A percentile compares a stretch with the other conserved stretches of the same genome.
phyloP scores from a whole-genome alignment of 2,797 vertebrate species.

The Ceyx erithaca region DNA sequence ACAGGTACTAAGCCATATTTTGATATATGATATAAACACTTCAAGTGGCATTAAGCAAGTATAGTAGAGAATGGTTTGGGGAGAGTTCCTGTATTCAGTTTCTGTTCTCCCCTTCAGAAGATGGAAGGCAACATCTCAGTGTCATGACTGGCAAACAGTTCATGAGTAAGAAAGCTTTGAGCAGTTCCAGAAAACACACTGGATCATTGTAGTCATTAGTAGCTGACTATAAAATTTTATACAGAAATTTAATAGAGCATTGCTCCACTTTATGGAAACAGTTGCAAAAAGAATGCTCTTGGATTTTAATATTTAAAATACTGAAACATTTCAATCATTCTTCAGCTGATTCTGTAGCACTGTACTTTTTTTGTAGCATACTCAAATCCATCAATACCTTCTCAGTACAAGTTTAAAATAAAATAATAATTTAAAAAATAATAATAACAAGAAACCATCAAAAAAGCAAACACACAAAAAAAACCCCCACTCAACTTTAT shows the following conservation, averaged over 20 bases:
- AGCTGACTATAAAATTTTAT: background rate
- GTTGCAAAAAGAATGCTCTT: background rate
- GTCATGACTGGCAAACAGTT: background rate
- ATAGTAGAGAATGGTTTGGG: background rate
- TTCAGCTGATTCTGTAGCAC: background rate
- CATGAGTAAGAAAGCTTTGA: background rate
- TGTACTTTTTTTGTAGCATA: background rate
- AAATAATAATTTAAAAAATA: background rate
- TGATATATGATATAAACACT: background rate
- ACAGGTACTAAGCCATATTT: background rate
- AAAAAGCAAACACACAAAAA: background rate
- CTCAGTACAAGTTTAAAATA: background rate
- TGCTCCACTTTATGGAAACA: background rate
- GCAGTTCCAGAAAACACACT: background rate
- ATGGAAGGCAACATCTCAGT: background rate
- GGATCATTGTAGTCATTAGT: background rate
- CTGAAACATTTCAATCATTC: background rate
- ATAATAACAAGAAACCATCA: background rate
- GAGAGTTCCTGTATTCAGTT: background rate
- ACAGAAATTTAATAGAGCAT: background rate
- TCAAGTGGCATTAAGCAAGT: background rate
- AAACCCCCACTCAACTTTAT: background rate
- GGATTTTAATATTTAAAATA: background rate
- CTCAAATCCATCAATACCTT: background rate
- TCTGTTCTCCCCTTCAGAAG: background rate